phyloP scores from a whole-genome alignment of 37 sponge, comb jelly and placozoan genomes.

The Chondrosia reniformis region DNA sequence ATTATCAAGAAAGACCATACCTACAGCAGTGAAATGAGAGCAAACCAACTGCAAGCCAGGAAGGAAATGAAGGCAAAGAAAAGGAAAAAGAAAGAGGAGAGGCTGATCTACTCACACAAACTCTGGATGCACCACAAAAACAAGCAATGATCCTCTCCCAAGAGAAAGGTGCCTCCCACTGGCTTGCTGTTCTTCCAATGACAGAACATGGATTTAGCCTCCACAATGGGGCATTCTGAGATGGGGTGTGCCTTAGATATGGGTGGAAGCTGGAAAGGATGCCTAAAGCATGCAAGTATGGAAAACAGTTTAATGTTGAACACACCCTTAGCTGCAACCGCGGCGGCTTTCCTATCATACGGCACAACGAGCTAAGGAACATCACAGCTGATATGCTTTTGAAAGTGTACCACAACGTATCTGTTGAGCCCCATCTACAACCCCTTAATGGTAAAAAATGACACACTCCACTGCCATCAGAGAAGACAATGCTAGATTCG shows the following conservation, averaged over 20 bases:
- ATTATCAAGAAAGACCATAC: background rate
- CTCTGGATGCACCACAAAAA: background rate
- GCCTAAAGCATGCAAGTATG: background rate
- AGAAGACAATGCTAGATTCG: slow-evolving; percentile 14
- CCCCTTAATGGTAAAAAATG: slow-evolving; percentile 1
- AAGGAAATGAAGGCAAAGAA: background rate
- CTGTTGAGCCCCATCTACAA: background rate
- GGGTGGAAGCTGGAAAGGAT: slow-evolving; percentile 1
- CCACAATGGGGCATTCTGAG: background rate
- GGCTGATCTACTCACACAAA: background rate
- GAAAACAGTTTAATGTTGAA: background rate
- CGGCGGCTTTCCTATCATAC: background rate
- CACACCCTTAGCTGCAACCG: slow-evolving; percentile 14
- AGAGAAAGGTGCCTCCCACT: slow-evolving; percentile 22
- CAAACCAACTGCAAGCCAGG: background rate
- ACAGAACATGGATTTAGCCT: slow-evolving; percentile 5
- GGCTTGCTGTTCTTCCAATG: slow-evolving; percentile 7
- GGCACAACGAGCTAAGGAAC: slow-evolving; percentile 6
- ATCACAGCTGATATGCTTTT: background rate
- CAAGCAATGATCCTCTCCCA: background rate
- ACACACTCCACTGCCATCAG: slow-evolving; percentile 4
- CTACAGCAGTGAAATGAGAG: slow-evolving; percentile 6
- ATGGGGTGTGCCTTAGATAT: slow-evolving; percentile 3
- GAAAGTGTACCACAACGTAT: background rate
- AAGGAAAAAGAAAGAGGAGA: background rate